These are phyloP conservation scores for Xylocampa areola DNA, from an alignment of 2,888 invertebrate genomes.

Conservation along the genomic window DNA sequence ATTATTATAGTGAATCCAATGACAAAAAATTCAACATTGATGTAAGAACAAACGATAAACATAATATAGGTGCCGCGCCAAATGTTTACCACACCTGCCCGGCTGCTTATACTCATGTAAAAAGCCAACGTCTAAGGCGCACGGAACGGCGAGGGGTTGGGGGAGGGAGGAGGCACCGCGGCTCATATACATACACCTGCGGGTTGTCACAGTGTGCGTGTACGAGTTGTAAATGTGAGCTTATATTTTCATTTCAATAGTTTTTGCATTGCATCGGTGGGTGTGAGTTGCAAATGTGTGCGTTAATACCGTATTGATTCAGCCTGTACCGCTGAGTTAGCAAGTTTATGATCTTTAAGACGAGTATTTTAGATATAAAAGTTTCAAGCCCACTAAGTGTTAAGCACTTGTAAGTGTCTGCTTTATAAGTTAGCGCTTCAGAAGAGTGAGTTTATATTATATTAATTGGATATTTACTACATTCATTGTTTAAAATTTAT, in stretches of 20 bases:
- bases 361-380: constrained; percentile 58
- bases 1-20: too few species aligned
- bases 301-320: constrained; percentile 88
- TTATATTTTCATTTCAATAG: constrained; percentile 89
- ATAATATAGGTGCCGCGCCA: constrained; percentile 44
- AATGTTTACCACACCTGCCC: constrained; percentile 74
- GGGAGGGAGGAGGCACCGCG: constrained; percentile 65
- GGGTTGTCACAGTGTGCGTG: constrained; percentile 68
- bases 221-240: constrained; percentile 69
- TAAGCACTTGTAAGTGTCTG: constrained; percentile 37
- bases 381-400: constrained; percentile 28
- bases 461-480: constrained; percentile 18
- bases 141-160: constrained; percentile 59
- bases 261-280: constrained; percentile 84
- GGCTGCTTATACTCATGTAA: constrained; percentile 86
- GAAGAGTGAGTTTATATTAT: constrained; percentile 1
- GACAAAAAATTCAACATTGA: background rate
- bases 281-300: constrained; percentile 77
- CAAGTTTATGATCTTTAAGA: constrained; percentile 84
- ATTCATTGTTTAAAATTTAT: too few species aligned
- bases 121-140: constrained; percentile 89
- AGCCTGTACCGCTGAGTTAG: constrained; percentile 74
- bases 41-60: constrained; percentile 8
- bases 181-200: constrained; percentile 79
- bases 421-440: constrained; percentile 32